Base-by-base conservation (phyloP, 2,113 vertebrate genomes). In the Myotis brandtii region DNA sequence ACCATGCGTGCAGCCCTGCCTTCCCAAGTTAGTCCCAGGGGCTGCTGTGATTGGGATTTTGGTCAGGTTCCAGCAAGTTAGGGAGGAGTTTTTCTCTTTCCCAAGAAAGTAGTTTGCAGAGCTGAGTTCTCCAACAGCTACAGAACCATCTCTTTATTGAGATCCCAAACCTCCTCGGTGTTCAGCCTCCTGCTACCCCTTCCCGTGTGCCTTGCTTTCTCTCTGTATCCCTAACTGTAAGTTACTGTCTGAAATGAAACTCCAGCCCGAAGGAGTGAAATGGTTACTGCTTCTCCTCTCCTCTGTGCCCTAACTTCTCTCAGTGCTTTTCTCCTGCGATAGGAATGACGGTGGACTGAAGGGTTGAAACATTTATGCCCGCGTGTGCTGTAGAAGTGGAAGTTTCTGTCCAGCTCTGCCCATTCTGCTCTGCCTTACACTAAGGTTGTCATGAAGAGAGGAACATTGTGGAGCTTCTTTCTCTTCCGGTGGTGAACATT, bases 41-140 rank as follows among this genome's bases (percentile, higher is more conserved):
- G 80, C 94, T 50, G 62, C 66, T 34, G 72, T 79, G 92, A 85
- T 83, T 64, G 92, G 77, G 64, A 50, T 46, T 82, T 85, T 93
- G 85, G 85, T 94, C 17, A 37, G 23, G 52, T 75, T 69, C 89
- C 95, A 81, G 16, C 83, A 40, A 6, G 83, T 85, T 27, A 30
- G 66, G 30, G 62, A 23, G 56, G 54, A 20, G 56, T 83, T 94
- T 92, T 93, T 93, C 84, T 87, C 37, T 52, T 88, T 56, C 72
- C 56, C 37, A 23, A 85, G 67, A 83, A 72, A 90, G 48, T 67
- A 34, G 67, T 83, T 93, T 64, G 62, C 64, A 73, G 66, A 94
- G 46, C 21, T 20, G 43, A 40, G 48, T 90, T 76, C 85, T 88
- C 37, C 43, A 16, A 52, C 48, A 72, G 62, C 76, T 50, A 4